phyloP scores from a whole-genome alignment of 2,797 vertebrate genomes.

The Pangasius macronema region DNA sequence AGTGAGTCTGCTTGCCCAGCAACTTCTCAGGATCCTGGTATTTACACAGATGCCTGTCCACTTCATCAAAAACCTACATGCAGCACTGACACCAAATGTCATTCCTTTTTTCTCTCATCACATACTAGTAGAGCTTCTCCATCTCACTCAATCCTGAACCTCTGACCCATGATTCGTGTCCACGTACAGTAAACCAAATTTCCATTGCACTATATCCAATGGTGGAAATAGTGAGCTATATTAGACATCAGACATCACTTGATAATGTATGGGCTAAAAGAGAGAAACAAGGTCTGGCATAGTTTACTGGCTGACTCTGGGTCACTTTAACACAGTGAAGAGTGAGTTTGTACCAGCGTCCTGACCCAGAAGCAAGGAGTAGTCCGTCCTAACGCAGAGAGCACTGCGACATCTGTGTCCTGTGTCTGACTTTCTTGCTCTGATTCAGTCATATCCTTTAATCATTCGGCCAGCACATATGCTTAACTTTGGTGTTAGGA shows the following conservation, averaged over 20 bases:
- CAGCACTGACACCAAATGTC: not conserved
- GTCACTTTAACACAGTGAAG: conserved; percentile 31
- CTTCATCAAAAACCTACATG: conserved; percentile 14
- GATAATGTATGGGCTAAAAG: not conserved
- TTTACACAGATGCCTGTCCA: conserved; percentile 12
- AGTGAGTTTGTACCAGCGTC: not conserved
- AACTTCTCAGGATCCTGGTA: conserved; percentile 4
- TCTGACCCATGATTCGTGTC: not conserved
- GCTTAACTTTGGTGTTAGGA: not conserved
- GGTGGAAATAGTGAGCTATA: not conserved
- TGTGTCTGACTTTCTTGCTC: conserved; percentile 29
- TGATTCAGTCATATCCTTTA: conserved; percentile 30
- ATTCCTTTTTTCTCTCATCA: not conserved
- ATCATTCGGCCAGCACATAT: conserved; percentile 16
- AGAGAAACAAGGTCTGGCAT: conserved; percentile 5
- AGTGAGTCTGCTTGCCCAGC: not conserved
- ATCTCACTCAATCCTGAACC: not conserved
- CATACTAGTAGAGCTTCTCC: not conserved
- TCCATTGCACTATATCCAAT: not conserved
- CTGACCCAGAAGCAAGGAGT: conserved; percentile 22
- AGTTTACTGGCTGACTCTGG: conserved; percentile 23
- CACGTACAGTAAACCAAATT: too few species aligned
- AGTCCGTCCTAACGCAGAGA: conserved; percentile 29
- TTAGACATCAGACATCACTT: not conserved
- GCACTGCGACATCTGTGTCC: conserved; percentile 23